phyloP scores from a whole-genome alignment of 2,113 vertebrate genomes.

The Chloropsis cyanopogon region DNA sequence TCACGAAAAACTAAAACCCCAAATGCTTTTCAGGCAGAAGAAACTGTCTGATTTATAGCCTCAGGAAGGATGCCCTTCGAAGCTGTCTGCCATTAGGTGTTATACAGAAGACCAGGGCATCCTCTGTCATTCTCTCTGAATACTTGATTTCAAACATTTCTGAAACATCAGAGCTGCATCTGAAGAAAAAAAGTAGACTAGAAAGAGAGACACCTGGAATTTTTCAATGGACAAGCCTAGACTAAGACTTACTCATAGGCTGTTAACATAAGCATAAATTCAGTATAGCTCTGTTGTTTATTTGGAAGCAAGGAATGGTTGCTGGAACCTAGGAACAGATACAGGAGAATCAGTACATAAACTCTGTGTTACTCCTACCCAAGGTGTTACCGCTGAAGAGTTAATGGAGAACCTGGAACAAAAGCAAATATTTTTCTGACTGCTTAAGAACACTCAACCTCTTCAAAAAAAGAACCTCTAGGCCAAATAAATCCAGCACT shows the following conservation, averaged over 20 bases:
- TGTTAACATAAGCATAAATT: not conserved
- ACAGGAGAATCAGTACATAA: not conserved
- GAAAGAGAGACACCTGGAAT: not conserved
- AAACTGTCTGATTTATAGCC: not conserved
- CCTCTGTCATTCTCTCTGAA: not conserved
- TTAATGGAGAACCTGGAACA: not conserved
- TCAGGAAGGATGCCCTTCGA: not conserved
- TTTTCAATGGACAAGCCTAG: not conserved
- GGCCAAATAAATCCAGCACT: not conserved
- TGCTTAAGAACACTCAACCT: not conserved
- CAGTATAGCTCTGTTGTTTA: not conserved
- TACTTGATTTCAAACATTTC: not conserved
- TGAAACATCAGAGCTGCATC: not conserved
- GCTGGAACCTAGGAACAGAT: not conserved
- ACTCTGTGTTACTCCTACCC: not conserved
- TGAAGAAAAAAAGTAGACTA: not conserved
- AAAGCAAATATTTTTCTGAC: not conserved
- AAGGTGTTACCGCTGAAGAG: not conserved
- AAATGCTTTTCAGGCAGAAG: not conserved
- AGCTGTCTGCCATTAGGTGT: not conserved
- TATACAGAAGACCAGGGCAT: not conserved
- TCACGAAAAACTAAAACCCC: not conserved
- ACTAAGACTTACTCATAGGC: not conserved
- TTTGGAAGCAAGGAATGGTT: not conserved
- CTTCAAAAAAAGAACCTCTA: not conserved